Evolutionary conservation across 2,113 vertebrate species (phyloP).

Genomic region (Gobius niger): DNA sequence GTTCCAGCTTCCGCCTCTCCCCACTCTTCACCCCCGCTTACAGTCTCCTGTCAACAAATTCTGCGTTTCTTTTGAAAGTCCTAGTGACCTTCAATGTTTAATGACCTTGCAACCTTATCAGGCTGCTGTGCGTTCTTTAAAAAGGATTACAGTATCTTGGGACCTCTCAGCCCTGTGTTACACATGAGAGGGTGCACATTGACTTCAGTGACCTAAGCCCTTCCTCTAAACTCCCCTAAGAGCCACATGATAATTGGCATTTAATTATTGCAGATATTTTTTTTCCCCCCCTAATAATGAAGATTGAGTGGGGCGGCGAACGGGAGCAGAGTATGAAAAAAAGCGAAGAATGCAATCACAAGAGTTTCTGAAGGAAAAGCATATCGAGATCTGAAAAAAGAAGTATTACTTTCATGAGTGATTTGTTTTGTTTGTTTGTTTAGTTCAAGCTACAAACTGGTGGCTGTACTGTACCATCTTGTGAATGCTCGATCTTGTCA

Average conservation of each 20-base stretch:
- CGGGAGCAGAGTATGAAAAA: constrained; percentile 38
- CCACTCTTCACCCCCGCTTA: too few species aligned
- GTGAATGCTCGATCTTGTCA: too few species aligned
- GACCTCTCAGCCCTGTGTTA: constrained; percentile 24
- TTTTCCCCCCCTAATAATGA: constrained; percentile 67
- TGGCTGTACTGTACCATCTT: too few species aligned
- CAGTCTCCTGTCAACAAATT: too few species aligned
- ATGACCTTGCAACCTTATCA: constrained; percentile 61
- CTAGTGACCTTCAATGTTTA: background rate
- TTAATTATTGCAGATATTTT: constrained; percentile 70
- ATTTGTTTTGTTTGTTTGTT: too few species aligned
- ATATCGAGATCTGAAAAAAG: too few species aligned
- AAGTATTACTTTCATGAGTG: too few species aligned
- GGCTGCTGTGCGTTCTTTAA: constrained; percentile 45
- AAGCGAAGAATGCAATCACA: constrained; percentile 14
- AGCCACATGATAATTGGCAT: constrained; percentile 60
- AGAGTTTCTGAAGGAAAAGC: background rate
- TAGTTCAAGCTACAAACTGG: too few species aligned
- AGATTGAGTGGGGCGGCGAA: constrained; percentile 37
- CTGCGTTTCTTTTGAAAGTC: too few species aligned
- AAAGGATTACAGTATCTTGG: constrained; percentile 45
- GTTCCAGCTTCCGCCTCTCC: too few species aligned
- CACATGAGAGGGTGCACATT: constrained; percentile 19
- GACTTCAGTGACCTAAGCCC: constrained; percentile 62
- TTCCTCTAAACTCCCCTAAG: constrained; percentile 57